Conservation (phyloP, 2,797 vertebrate genomes). For the Hozukius guyotensis region DNA sequence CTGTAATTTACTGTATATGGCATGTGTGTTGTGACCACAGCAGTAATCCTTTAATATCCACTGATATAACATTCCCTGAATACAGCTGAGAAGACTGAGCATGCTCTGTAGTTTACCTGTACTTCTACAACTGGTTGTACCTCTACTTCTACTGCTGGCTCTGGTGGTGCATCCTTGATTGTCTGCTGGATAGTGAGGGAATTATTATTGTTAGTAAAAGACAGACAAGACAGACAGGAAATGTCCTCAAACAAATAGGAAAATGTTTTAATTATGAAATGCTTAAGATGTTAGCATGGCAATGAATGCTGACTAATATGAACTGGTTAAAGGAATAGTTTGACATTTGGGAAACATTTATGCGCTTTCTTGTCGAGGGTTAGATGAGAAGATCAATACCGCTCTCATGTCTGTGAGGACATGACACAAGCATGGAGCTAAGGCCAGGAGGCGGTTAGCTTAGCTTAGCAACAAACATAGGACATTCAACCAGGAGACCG, state of each 20-base stretch:
- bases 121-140: conserved; percentile 41
- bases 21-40: not conserved
- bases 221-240: not conserved
- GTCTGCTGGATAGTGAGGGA: conserved; percentile 59
- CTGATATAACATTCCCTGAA: not conserved
- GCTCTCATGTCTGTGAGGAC: not conserved
- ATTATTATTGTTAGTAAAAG: conserved; percentile 34
- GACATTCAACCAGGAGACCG: too few species aligned
- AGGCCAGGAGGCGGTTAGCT: not conserved
- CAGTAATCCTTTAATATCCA: not conserved
- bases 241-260: not conserved
- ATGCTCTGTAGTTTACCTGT: conserved; percentile 49
- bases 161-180: conserved; percentile 18
- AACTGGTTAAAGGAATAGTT: not conserved
- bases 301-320: not conserved
- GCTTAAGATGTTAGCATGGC: conserved; percentile 17
- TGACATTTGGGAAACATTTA: not conserved
- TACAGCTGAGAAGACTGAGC: not conserved
- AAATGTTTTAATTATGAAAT: conserved; percentile 4
- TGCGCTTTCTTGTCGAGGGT: not conserved
- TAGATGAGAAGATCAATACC: not conserved
- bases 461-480: conserved; percentile 1
- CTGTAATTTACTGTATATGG: not conserved
- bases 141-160: conserved; percentile 38
- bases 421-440: not conserved